phyloP scores from a whole-genome alignment of 2,888 invertebrate species.

The Acanthococcus lagerstroemiae region DNA sequence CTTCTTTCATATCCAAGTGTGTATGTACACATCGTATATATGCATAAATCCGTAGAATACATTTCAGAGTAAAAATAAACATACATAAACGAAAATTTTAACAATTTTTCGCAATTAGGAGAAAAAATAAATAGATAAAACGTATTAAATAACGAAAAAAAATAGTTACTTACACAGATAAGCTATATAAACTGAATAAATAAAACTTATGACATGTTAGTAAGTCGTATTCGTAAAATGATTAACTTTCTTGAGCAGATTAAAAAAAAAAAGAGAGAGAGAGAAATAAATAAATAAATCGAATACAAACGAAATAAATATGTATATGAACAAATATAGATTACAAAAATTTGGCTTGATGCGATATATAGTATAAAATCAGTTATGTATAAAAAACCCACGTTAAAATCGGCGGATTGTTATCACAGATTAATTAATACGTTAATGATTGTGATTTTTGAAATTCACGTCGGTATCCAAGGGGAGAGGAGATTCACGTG shows the following conservation, averaged over 20 bases:
- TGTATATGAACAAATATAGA: too few relatives aligned
- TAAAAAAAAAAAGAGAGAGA: neutral
- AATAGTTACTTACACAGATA: neutral
- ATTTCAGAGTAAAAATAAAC: neutral
- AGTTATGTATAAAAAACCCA: neutral
- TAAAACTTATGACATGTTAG: constrained; percentile 3
- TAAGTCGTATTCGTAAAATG: neutral
- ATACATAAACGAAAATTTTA: neutral
- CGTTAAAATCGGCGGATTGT: neutral
- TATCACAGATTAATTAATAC: constrained; percentile 28
- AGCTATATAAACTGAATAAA: constrained; percentile 2
- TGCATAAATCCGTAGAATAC: neutral
- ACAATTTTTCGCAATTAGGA: neutral
- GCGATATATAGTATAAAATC: neutral
- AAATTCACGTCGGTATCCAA: too few relatives aligned
- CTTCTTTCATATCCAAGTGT: too few relatives aligned
- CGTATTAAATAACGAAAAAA: constrained; percentile 3
- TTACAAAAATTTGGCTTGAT: neutral
- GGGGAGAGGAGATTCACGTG: too few relatives aligned
- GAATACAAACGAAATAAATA: too few relatives aligned
- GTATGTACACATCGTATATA: too few relatives aligned
- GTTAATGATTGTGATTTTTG: too few relatives aligned
- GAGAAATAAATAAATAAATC: neutral
- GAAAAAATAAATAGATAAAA: neutral
- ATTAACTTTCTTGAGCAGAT: neutral